These are phyloP conservation scores for Xiphophorus birchmanni DNA, from an alignment of 2,797 vertebrate species.

Conservation along the genomic window DNA sequence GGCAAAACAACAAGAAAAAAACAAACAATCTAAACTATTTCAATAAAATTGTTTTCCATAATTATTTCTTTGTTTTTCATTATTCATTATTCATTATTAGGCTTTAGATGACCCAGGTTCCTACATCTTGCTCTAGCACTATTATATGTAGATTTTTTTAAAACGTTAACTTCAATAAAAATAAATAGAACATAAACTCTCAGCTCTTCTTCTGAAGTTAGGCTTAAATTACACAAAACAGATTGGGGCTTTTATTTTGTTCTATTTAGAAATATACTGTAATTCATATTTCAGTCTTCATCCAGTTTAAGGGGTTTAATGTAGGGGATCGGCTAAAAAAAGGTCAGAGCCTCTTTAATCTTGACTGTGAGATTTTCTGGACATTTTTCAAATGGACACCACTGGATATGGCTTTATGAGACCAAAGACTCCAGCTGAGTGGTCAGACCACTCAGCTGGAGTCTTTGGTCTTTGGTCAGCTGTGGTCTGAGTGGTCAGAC, in stretches of 20 bases:
- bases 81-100: neutral
- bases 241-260: neutral
- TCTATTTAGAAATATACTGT: neutral
- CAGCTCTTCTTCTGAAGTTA: neutral
- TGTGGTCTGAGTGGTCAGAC: neutral
- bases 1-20: neutral
- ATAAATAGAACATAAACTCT: neutral
- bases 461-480: too few relatives aligned
- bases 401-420: neutral
- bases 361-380: constrained; percentile 12
- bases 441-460: neutral
- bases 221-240: neutral
- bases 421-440: neutral
- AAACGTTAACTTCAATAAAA: neutral
- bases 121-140: too few relatives aligned
- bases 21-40: neutral
- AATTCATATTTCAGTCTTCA: constrained; percentile 34
- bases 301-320: constrained; percentile 32
- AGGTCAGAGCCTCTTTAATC: constrained; percentile 26
- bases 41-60: neutral
- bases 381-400: neutral
- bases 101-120: neutral
- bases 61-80: neutral
- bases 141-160: neutral
- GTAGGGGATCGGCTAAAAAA: constrained; percentile 29